These are phyloP conservation scores for Sinonovacula constricta DNA, from an alignment of 1,140 invertebrate species.

Conservation along the genomic window DNA sequence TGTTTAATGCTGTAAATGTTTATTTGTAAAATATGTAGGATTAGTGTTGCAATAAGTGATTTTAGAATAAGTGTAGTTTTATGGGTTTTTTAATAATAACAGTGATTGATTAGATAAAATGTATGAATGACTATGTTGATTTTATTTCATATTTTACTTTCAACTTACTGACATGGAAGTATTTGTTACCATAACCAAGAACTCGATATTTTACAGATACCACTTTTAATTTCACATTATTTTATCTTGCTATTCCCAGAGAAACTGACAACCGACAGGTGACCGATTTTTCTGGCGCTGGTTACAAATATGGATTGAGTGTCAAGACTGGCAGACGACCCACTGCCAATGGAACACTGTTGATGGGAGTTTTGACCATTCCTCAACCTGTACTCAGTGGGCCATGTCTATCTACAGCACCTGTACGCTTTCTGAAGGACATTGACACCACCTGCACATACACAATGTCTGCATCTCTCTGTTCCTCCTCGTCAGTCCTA, in stretches of 20 bases:
- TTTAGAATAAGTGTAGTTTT: too few relatives aligned
- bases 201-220: too few relatives aligned
- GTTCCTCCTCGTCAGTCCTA: constrained; percentile 43
- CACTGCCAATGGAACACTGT: background rate
- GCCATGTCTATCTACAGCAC: constrained; percentile 56
- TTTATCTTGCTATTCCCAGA: constrained; percentile 29
- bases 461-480: constrained; percentile 38
- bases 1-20: too few relatives aligned
- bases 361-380: constrained; percentile 53
- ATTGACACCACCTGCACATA: constrained; percentile 47
- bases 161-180: too few relatives aligned
- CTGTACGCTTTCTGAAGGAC: constrained; percentile 60
- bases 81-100: too few relatives aligned
- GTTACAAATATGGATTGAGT: constrained; percentile 53
- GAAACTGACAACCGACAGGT: constrained; percentile 18
- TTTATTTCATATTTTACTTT: too few relatives aligned
- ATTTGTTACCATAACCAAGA: too few relatives aligned
- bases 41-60: too few relatives aligned
- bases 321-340: constrained; percentile 44
- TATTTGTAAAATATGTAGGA: too few relatives aligned
- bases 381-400: constrained; percentile 55
- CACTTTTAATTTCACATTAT: too few relatives aligned
- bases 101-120: too few relatives aligned
- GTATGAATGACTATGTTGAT: too few relatives aligned
- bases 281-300: background rate